Conservation (phyloP, 2,888 invertebrate genomes). For the Drosophila bunnanda region DNA sequence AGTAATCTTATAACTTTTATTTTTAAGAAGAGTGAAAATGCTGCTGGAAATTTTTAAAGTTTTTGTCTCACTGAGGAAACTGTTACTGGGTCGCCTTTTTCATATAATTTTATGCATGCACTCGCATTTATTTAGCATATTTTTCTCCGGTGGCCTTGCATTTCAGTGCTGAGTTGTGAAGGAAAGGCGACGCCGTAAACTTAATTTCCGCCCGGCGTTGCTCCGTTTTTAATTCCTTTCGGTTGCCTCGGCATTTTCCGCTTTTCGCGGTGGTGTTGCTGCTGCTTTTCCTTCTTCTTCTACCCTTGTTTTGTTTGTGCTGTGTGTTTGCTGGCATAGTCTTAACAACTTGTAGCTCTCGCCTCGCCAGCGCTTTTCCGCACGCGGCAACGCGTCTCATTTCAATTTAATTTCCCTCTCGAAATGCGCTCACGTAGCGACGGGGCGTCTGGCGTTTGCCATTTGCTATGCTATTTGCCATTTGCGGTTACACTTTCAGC, state of each 20-base stretch:
- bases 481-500: conserved; percentile 49
- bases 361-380: conserved; percentile 51
- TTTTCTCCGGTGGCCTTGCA: conserved; percentile 68
- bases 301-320: conserved; percentile 13
- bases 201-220: conserved; percentile 73
- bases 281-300: neutral
- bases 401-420: conserved; percentile 78
- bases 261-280: conserved; percentile 13
- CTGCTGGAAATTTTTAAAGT: conserved; percentile 5
- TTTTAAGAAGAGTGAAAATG: conserved; percentile 5
- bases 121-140: conserved; percentile 73
- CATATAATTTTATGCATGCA: conserved; percentile 48
- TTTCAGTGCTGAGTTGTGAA: conserved; percentile 50
- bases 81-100: conserved; percentile 2
- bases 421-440: conserved; percentile 63
- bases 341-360: conserved; percentile 67
- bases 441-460: conserved; percentile 51
- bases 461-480: conserved; percentile 26
- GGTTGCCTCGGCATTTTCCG: conserved; percentile 38
- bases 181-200: conserved; percentile 63
- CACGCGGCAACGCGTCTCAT: conserved; percentile 63
- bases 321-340: conserved; percentile 42
- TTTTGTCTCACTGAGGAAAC: conserved; percentile 7
- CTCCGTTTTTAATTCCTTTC: conserved; percentile 66
- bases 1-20: neutral